Base-by-base conservation (phyloP, 2,888 invertebrate genomes). In the Diaphora mendica region DNA sequence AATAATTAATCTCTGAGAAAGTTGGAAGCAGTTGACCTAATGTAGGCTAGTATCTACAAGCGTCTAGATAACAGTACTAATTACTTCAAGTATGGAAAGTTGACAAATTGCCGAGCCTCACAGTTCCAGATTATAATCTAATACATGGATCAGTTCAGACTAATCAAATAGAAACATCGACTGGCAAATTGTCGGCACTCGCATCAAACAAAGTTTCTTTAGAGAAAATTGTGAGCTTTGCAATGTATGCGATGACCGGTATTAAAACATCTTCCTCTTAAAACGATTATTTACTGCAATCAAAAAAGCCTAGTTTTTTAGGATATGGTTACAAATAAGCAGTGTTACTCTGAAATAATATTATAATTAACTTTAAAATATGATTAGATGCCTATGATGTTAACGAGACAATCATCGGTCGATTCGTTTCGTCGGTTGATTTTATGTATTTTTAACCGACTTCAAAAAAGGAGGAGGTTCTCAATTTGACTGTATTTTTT, bases 151-250 rank as follows among this genome's bases (percentile, higher is more conserved):
- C 69, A 68, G 76, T 74, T 68, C 76, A 7, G 26, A 17, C 39
- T 77, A 77, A 81, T 75, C 76, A 73, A 75, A 83, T 72, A 73
- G 74, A 81, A 77, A 75, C 59, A 81, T 77, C 74, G 20, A 66
- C 30, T n/a, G 33, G 66, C 71, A 69, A 79, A 79, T 80, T 77
- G 67, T 48, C 67, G 65, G 77, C 76, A 23, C 73, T 15, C 62
- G n/a, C 26, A 62, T 26, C 64, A 23, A 64, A 48, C 33, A 48
- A 30, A 39, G 72, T 59, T 51, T 66, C 64, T 67, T 73, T 26
- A 55, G 35, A 30, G 59, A 30, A 71, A 75, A 59, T 26, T 69
- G 9, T 15, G n/a, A 39, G 39, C 23, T 55, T 55, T 35, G 23
- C n/a, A 26, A 68, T 68, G 35, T 17, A 30, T 11, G 30, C 26